Conservation (phyloP, 2,888 invertebrate genomes). For the Acleris emargana region DNA sequence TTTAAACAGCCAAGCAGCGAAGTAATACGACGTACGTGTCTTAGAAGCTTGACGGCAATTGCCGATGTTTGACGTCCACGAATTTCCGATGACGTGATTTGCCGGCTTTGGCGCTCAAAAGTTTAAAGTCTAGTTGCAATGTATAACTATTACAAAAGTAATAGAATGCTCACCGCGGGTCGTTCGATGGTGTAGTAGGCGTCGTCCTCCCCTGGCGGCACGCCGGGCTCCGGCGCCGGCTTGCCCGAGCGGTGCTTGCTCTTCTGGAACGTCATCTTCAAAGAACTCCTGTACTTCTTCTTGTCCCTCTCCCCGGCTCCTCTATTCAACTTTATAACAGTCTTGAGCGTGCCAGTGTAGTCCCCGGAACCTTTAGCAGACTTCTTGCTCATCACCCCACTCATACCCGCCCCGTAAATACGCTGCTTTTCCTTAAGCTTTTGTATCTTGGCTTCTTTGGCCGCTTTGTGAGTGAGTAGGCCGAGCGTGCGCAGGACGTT, state of each 20-base stretch:
- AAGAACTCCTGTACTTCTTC: conserved; percentile 87
- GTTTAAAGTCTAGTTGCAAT: no score
- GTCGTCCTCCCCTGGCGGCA: conserved; percentile 63
- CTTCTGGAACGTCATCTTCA: conserved; percentile 92
- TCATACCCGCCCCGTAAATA: conserved; percentile 55
- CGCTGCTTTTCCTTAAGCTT: conserved; percentile 80
- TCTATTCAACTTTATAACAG: conserved; percentile 91
- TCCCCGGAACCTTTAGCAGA: conserved; percentile 68
- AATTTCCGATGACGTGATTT: no score
- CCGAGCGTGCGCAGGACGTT: conserved; percentile 89
- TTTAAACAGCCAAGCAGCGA: no score
- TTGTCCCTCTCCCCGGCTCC: conserved; percentile 73
- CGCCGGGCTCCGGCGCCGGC: conserved; percentile 71
- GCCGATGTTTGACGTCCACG: no score
- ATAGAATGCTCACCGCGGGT: conserved; percentile 72
- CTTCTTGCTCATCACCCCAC: conserved; percentile 58
- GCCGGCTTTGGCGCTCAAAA: no score
- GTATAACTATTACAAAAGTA: no score
- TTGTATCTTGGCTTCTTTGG: conserved; percentile 86
- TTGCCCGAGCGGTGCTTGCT: conserved; percentile 85
- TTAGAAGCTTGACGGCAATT: no score
- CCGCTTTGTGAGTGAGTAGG: conserved; percentile 88
- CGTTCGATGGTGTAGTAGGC: conserved; percentile 88
- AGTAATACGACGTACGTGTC: no score
- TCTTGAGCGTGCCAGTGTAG: conserved; percentile 92